Base-by-base conservation (phyloP, 2,888 invertebrate species). In the Sphecodes monilicornis region DNA sequence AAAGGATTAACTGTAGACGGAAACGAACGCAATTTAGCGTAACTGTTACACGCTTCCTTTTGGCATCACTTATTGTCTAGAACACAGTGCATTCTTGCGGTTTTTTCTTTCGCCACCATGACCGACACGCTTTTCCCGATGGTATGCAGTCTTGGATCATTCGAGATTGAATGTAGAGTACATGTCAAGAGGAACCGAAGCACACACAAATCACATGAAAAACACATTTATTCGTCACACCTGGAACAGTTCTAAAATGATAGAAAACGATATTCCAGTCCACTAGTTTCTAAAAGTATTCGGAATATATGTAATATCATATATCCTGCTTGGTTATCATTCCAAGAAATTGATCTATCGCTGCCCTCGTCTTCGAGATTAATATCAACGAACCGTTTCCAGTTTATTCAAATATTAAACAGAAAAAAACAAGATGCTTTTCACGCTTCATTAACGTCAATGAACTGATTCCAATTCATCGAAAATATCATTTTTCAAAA, bases 71-170 rank as follows among this genome's bases (percentile, higher is more conserved):
- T 66, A 66, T 66, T 66, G 66, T 66, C 66, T 32, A 36, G 36
- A 66, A 39, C 11, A 26, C 11, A 26, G 13, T 22, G 32, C 22
- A 36, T 66, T 66, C 66, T 66, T 36, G 66, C 22, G 66, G 68
- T 68, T 18, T 73, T 66, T 79, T 79, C 50, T 66, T 79, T 79
- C 54, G n/a, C 46, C n/a, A 69, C 39, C 69, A 26, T 43, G 76
- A 18, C 69, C 76, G 76, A 60, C 43, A 76, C 69, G 76, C 76
- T 76, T 69, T 76, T 36, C 4, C 69, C 39, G n/a, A 11, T 26
- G 22, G 26, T 50, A 4, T 74, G 4, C 46, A 8, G 16, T 54
- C 74, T 66, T 50, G 11, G 18, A 64, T 64, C 18, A 64, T 64
- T 18, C 32, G 32, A 22, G 32, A 22, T 32, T 22, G 64, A 32